phyloP scores from a whole-genome alignment of 2,113 vertebrate genomes.

The crab-eating macaque (Macaca fascicularis) region T2T-MFA8v1.1 NC_088376.1:148632501-148633000 shows the following conservation, averaged over 20 bases:
- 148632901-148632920: background rate
- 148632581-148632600: background rate
- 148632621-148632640: background rate
- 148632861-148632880: background rate
- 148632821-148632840: background rate
- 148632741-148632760: background rate
- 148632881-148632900: background rate
- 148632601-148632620: background rate
- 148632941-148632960: background rate
- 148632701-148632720: background rate
- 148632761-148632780: background rate
- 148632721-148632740: background rate
- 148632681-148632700: background rate
- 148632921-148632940: background rate
- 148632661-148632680: background rate
- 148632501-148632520: background rate
- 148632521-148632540: background rate
- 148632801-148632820: background rate
- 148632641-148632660: fast-evolving
- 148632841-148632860: background rate
- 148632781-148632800: background rate
- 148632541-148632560: background rate
- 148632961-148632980: background rate
- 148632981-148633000: background rate
- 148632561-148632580: background rate